A percentile compares a stretch with the other conserved stretches of the same genome.
phyloP scores from a whole-genome alignment of 2,797 vertebrate species.

The Bovichtus diacanthus region DNA sequence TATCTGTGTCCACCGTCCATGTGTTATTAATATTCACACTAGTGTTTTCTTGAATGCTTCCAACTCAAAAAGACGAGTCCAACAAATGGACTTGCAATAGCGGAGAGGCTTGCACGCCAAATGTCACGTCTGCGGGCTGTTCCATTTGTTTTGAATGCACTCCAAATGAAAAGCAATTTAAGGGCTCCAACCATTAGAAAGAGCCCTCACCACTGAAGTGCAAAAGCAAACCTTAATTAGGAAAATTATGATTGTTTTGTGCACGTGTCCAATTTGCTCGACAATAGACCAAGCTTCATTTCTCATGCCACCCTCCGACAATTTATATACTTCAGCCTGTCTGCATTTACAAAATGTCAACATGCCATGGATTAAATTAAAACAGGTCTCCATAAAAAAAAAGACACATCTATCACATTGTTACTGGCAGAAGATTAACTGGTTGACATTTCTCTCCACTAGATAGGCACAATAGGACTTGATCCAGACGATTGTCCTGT shows the following conservation, averaged over 20 bases:
- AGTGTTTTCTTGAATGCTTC: constrained; percentile 60
- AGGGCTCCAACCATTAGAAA: constrained; percentile 72
- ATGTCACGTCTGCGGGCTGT: constrained; percentile 72
- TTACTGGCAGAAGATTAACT: constrained; percentile 77
- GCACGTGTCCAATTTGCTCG: constrained; percentile 56
- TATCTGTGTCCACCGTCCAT: constrained; percentile 41
- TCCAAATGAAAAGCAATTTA: constrained; percentile 81
- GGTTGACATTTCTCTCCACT: constrained; percentile 67
- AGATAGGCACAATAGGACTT: constrained; percentile 61
- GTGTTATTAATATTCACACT: constrained; percentile 69
- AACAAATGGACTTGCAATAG: constrained; percentile 67
- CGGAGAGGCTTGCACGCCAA: constrained; percentile 68
- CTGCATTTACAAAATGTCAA: constrained; percentile 81
- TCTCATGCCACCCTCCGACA: constrained; percentile 44
- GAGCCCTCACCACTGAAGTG: constrained; percentile 71
- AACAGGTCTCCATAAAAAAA: constrained; percentile 63
- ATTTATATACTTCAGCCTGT: constrained; percentile 59
- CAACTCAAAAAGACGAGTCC: constrained; percentile 56
- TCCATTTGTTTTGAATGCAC: constrained; percentile 79
- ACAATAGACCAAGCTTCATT: constrained; percentile 48
- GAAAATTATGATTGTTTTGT: constrained; percentile 76
- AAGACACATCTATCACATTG: constrained; percentile 72
- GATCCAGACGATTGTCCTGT: constrained; percentile 50
- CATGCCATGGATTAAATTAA: constrained; percentile 75
- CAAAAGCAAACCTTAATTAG: constrained; percentile 79